Percentiles rank a stretch among this genome's conserved stretches.
Conservation (phyloP, 2,888 invertebrate genomes). For the Tenthredo livida region DNA sequence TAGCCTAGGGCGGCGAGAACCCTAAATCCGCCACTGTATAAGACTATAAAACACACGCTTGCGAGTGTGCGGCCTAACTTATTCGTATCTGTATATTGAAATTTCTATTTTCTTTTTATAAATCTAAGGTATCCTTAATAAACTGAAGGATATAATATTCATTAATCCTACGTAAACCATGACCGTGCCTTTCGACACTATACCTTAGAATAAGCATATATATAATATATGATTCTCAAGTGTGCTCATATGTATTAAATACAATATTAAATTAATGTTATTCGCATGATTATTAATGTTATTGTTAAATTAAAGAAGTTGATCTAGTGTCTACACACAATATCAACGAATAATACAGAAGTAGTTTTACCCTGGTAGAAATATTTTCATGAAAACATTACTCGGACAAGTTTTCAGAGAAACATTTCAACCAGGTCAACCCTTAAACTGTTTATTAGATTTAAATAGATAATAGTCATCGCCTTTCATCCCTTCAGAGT, state of each 20-base stretch:
- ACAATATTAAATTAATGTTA: not conserved
- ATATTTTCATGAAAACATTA: not conserved
- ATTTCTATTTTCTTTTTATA: not conserved
- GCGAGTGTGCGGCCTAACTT: not conserved
- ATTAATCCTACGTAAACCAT: not conserved
- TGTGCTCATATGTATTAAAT: conserved; percentile 6
- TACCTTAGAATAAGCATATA: not conserved
- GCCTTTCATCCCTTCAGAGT: not conserved
- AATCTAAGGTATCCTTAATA: not conserved
- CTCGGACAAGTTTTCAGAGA: not conserved
- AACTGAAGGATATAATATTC: not conserved
- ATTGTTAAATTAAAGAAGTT: not conserved
- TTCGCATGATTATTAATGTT: not conserved
- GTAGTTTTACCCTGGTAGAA: not conserved
- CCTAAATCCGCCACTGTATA: too few species aligned
- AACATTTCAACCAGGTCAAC: not conserved
- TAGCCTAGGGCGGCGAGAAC: too few species aligned
- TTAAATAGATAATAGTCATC: not conserved
- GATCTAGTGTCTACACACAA: not conserved
- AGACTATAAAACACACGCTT: not conserved
- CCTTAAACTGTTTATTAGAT: not conserved
- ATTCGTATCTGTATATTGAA: not conserved
- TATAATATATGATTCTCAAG: conserved; percentile 1
- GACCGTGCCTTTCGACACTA: conserved; percentile 33
- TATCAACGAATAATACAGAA: not conserved